phyloP scores from a whole-genome alignment of 1,140 invertebrate species.

The Amphibalanus amphitrite region DNA sequence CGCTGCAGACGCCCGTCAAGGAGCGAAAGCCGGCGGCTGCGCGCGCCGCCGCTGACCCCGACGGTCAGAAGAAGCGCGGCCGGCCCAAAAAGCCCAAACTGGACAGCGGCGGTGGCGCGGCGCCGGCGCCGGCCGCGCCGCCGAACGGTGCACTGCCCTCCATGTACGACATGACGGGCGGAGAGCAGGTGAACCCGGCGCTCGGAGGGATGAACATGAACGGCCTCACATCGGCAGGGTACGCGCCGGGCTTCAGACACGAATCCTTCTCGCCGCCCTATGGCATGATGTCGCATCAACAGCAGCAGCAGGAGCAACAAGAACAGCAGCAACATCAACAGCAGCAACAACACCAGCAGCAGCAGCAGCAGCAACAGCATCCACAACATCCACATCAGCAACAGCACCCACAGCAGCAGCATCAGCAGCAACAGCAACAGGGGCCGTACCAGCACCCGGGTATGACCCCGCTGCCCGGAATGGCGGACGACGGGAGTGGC shows the following conservation, averaged over 20 bases:
- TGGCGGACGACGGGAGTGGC: background rate
- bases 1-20: conserved; percentile 9
- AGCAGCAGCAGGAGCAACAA: background rate
- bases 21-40: conserved; percentile 14
- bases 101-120: conserved; percentile 27
- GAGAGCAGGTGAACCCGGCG: background rate
- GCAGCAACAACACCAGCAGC: too few species aligned
- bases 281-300: background rate
- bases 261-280: background rate
- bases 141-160: background rate
- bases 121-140: background rate
- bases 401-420: too few species aligned
- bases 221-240: background rate
- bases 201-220: background rate
- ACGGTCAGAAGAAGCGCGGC: conserved; percentile 59
- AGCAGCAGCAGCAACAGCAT: too few species aligned
- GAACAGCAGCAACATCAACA: too few species aligned
- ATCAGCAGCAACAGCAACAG: background rate
- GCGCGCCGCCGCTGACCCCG: conserved; percentile 24
- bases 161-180: background rate
- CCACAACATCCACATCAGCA: too few species aligned
- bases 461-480: background rate
- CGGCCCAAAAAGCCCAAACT: conserved; percentile 66
- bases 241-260: background rate
- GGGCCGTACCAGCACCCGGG: background rate